These are phyloP conservation scores for Xanthorhoe spadicearia DNA, from an alignment of 2,888 invertebrate genomes.

Conservation along the genomic window DNA sequence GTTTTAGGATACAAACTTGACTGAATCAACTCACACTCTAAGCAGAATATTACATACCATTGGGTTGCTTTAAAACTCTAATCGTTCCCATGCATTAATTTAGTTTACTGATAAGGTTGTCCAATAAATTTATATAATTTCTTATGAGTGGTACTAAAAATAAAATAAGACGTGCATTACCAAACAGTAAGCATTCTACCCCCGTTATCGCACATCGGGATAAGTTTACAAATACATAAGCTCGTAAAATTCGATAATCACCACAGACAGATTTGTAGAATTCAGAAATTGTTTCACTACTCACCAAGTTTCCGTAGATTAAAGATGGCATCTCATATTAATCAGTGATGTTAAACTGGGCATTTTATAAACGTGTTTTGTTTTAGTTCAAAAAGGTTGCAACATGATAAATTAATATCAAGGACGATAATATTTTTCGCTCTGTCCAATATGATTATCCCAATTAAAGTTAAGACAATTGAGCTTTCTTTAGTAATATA, in stretches of 20 bases:
- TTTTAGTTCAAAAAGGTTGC: too few relatives aligned
- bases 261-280: constrained; percentile 78
- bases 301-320: constrained; percentile 11
- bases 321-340: constrained; percentile 8
- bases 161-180: constrained; percentile 64
- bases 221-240: constrained; percentile 70
- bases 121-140: neutral
- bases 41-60: constrained; percentile 1
- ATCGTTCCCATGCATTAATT: neutral
- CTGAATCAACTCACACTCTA: neutral
- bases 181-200: constrained; percentile 48
- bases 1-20: neutral
- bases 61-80: neutral
- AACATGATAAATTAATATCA: neutral
- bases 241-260: constrained; percentile 84
- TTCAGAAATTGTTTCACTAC: constrained; percentile 41
- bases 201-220: constrained; percentile 71
- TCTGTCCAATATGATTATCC: neutral
- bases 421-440: neutral
- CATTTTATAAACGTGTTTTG: neutral
- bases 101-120: neutral
- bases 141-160: constrained; percentile 11
- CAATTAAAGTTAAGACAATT: too few relatives aligned
- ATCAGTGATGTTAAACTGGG: neutral
- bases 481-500: too few relatives aligned